Base-by-base conservation (phyloP, 1,140 invertebrate species). In the Trichoplusia ni region DNA sequence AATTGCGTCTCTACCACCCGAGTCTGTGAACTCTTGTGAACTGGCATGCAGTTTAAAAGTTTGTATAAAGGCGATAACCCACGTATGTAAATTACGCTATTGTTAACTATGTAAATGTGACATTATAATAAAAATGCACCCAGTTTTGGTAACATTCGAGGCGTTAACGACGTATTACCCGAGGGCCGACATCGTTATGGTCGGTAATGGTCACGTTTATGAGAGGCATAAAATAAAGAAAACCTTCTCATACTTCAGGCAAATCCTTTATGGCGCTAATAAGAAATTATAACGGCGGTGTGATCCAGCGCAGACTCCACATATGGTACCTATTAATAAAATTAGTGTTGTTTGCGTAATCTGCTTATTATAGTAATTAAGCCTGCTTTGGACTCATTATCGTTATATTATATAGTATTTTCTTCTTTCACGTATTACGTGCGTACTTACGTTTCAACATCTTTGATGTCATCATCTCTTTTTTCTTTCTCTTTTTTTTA, bases 131-230 rank as follows among this genome's bases (percentile, higher is more conserved):
- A 33, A 44, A 21, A 33, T 13, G 16, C 18, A 51, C n/a, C 4
- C 23, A 19, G 14, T 51, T 25, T 19, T n/a, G 4, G 29, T 7
- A 27, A 56, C 61, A 67, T 70, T 67, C 63, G 33, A 63, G 35
- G 47, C 63, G 58, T 56, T 74, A 71, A 74, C 64, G 62, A 67
- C 59, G 18, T 38, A 60, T 64, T 19, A 16, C 40, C 13, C 37
- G 64, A 56, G 62, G 51, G 37, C 40, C 56, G 49, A 23, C 31
- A 40, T 67, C 67, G 61, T 71, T 63, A 67, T 53, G 37, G 14
- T 29, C 8, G 9, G 40, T 44, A 67, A 75, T 64, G 73, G 64
- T 68, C 69, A 75, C 69, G 69, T 73, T 75, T 75, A 71, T 61
- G 66, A 60, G 47, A n/a, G 63, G 23, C 44, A 71, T 75, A 69